Evolutionary conservation across 2,888 invertebrate species (phyloP).

Genomic region (Cephonodes hylas): DNA sequence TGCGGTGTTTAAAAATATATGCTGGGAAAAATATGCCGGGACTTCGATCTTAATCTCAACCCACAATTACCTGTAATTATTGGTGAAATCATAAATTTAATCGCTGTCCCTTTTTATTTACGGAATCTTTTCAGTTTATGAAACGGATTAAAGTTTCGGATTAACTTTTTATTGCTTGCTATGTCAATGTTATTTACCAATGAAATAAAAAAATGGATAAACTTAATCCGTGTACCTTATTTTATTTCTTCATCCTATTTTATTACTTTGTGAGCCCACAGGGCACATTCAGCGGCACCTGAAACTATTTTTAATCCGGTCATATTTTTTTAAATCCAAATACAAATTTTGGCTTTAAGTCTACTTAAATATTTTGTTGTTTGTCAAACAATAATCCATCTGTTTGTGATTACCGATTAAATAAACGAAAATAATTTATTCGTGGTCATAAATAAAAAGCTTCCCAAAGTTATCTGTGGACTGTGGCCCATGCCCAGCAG

Average conservation of each 20-base stretch:
- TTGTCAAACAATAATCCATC: too few relatives aligned
- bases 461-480: too few relatives aligned
- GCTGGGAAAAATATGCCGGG: neutral
- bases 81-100: neutral
- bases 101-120: neutral
- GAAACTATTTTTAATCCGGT: neutral
- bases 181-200: neutral
- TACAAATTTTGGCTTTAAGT: too few relatives aligned
- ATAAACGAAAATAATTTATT: too few relatives aligned
- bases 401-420: too few relatives aligned
- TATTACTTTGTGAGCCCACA: neutral
- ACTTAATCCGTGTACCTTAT: neutral
- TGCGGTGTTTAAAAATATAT: too few relatives aligned
- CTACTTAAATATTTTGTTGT: too few relatives aligned
- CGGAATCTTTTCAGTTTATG: neutral
- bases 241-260: constrained; percentile 5
- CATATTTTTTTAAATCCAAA: neutral
- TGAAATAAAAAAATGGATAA: neutral
- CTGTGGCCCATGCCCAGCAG: too few relatives aligned
- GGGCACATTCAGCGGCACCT: neutral
- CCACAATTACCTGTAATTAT: neutral
- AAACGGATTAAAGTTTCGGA: neutral
- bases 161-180: neutral
- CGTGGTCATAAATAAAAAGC: too few relatives aligned
- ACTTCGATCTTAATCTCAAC: neutral